Percentiles rank a stretch among this genome's conserved stretches.
Conservation (phyloP, 1,140 invertebrate genomes). For the Phocides pigmalion region DNA sequence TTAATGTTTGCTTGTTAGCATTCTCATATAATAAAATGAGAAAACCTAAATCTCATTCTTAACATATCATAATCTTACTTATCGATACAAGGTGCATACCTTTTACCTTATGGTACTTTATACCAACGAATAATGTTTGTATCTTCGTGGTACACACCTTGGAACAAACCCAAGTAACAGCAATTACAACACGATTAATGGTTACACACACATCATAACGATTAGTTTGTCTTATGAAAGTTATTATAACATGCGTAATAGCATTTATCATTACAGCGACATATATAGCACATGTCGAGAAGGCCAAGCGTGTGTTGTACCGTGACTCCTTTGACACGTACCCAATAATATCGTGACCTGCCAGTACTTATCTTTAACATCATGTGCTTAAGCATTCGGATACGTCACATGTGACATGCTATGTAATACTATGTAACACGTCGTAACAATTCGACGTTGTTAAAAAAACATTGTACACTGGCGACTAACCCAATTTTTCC, state of each 20-base stretch:
- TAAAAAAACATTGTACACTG: too few relatives aligned
- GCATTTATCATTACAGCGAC: not conserved
- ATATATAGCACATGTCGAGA: constrained; percentile 7
- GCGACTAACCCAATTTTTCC: too few relatives aligned
- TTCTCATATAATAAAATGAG: too few relatives aligned
- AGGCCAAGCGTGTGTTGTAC: not conserved
- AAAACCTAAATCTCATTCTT: too few relatives aligned
- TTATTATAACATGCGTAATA: constrained; percentile 8
- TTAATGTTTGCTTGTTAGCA: too few relatives aligned
- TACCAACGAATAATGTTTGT: too few relatives aligned
- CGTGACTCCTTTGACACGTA: too few relatives aligned
- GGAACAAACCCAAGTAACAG: not conserved
- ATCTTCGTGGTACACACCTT: not conserved
- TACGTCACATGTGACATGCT: constrained; percentile 3
- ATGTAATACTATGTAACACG: not conserved
- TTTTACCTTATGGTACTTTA: too few relatives aligned
- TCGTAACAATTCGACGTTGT: too few relatives aligned
- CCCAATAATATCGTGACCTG: constrained; percentile 5
- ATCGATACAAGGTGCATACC: too few relatives aligned
- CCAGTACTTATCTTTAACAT: constrained; percentile 10
- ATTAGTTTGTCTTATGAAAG: constrained; percentile 4
- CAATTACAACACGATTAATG: not conserved
- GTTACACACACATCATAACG: not conserved
- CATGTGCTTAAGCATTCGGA: not conserved
- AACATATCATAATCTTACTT: too few relatives aligned